phyloP scores from a whole-genome alignment of 2,113 vertebrate species.

The Mesoclemmys tuberculata region DNA sequence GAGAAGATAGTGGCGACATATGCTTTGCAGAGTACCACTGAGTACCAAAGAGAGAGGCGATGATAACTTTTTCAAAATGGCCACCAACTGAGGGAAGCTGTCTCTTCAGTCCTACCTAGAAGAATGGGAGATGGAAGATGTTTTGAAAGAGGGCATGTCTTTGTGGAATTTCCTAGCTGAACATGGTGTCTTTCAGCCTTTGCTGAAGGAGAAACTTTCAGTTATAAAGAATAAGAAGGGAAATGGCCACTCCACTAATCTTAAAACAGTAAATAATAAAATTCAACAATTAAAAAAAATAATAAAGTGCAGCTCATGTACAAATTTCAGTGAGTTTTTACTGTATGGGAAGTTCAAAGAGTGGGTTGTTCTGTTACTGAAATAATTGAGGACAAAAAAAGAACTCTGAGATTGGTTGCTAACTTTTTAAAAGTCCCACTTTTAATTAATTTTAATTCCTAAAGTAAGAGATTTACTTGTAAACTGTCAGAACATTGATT shows the following conservation, averaged over 20 bases:
- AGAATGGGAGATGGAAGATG: background rate
- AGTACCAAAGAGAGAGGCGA: background rate
- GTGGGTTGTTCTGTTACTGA: background rate
- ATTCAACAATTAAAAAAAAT: background rate
- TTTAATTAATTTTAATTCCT: background rate
- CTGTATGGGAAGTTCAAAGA: background rate
- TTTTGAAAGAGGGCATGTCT: background rate
- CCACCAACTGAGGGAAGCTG: background rate
- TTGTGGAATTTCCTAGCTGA: background rate
- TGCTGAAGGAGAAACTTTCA: background rate
- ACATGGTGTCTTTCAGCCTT: background rate
- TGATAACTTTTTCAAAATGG: background rate
- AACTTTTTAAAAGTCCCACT: background rate
- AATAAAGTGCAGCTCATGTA: background rate
- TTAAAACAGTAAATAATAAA: background rate
- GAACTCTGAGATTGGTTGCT: background rate
- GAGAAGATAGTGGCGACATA: background rate
- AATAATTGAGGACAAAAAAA: background rate
- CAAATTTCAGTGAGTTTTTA: background rate
- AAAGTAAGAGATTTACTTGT: background rate
- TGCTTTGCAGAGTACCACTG: background rate
- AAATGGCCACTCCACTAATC: background rate
- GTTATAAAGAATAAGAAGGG: background rate
- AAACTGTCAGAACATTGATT: background rate
- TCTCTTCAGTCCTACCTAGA: background rate